A percentile compares a stretch with the other conserved stretches of the same genome.
These are phyloP conservation scores for Tetraneura akinire DNA, from an alignment of 1,140 invertebrate genomes.

Conservation along the genomic window DNA sequence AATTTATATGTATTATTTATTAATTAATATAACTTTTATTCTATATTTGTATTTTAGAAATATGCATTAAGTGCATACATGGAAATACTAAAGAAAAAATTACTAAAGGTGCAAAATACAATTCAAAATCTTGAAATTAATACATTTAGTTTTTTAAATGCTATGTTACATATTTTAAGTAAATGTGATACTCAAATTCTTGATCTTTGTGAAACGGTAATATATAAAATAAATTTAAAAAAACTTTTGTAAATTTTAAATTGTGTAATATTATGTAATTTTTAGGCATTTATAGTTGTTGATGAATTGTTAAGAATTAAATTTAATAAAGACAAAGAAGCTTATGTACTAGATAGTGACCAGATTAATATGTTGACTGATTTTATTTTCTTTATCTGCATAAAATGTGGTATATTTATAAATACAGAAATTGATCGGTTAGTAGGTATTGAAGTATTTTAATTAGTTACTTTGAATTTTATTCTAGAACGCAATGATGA, in stretches of 20 bases:
- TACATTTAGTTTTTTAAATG: conserved; percentile 14
- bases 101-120: neutral
- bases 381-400: conserved; percentile 13
- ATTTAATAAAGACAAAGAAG: neutral
- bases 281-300: conserved; percentile 41
- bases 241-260: too few relatives aligned
- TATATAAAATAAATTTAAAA: too few relatives aligned
- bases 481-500: conserved; percentile 19
- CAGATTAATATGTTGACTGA: neutral
- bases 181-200: neutral
- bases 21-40: neutral
- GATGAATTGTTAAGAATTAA: conserved; percentile 18
- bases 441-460: neutral
- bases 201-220: conserved; percentile 17
- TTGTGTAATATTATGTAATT: neutral
- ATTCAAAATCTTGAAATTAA: neutral
- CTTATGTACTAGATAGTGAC: neutral
- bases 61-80: conserved; percentile 29
- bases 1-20: too few relatives aligned
- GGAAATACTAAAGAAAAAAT: conserved; percentile 10
- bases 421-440: neutral
- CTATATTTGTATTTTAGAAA: conserved; percentile 2
- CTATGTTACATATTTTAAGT: conserved; percentile 11
- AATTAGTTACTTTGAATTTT: neutral
- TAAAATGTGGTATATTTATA: conserved; percentile 21